Base-by-base conservation (phyloP, 2,113 vertebrate species). In the Carollia perspicillata region DNA sequence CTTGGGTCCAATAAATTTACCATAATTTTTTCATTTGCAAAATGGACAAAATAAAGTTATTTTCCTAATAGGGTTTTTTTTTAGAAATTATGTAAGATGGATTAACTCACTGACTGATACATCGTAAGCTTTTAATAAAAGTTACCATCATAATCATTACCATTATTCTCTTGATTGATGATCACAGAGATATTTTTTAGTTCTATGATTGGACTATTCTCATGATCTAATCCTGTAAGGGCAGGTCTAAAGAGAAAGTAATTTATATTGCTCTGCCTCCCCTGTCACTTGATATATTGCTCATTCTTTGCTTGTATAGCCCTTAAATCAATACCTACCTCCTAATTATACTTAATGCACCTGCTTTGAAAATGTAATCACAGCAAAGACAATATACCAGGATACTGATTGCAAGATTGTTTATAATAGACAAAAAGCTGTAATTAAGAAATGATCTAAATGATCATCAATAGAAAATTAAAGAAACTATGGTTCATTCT, bases 41-140 rank as follows among this genome's bases (percentile, higher is more conserved):
- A 89, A 77, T 77, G 37, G 37, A 9, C 23, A 40, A 44, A 63
- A 65, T 37, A 87, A 40, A 63, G 28, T 47, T 33, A 87, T 93
- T 17, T 89, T 65, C 8, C 14, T 77, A 49, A 75, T 28, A 60
- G 49, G 7, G 35, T 40, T 81, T 87, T 58, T n/a, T 4, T 40
- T 49, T 49, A 77, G 55, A 28, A 87, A 80, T 53, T 77, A 37
- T 26, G 6, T 89, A 80, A 84, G 53, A 44, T 51, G 4, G n/a
- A 66, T 72, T 77, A 58, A 79, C 12, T 89, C 83, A 74, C 30
- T 89, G 18, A 44, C 14, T 37, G 47, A 14, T 66, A 89, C 5
- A n/a, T 60, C n/a, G 28, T 35, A 60, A 92, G 28, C 5, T 84
- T 95, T 87, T n/a, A 84, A 28, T 96, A 81, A 75, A 94, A 93